These are phyloP conservation scores for Catharus bicknelli DNA, from an alignment of 2,113 vertebrate genomes.

Conservation along the genomic window DNA sequence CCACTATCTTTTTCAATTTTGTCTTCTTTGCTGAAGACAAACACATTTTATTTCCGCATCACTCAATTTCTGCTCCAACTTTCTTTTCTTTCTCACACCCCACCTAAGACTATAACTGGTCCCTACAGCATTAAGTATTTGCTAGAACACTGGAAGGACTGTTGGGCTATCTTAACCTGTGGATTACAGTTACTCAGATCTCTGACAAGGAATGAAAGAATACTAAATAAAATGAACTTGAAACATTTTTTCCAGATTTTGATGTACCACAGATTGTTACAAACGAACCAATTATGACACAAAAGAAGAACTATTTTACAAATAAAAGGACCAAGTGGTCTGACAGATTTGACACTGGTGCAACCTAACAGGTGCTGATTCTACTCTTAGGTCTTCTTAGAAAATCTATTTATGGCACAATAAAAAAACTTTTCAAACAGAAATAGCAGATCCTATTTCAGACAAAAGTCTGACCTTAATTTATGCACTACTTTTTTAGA, in stretches of 20 bases:
- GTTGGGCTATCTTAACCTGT: background rate
- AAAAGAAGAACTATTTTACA: background rate
- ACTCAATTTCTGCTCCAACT: background rate
- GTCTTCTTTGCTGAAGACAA: background rate
- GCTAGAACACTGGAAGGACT: background rate
- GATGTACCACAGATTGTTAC: background rate
- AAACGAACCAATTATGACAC: background rate
- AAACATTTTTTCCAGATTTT: background rate
- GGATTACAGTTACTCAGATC: background rate
- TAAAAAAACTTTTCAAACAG: background rate
- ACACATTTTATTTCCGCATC: background rate
- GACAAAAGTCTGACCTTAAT: background rate
- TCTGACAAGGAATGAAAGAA: background rate
- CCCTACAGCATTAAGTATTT: background rate
- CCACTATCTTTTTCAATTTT: background rate
- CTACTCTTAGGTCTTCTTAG: background rate
- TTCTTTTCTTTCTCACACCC: background rate
- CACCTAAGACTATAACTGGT: background rate
- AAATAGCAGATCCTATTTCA: background rate
- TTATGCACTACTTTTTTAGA: background rate
- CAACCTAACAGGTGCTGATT: background rate
- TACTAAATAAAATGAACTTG: background rate
- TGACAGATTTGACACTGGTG: background rate
- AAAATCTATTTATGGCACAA: background rate
- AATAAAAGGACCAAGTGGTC: background rate